A percentile compares a stretch with the other conserved stretches of the same genome.
These are phyloP conservation scores for Drosophila grimshawi DNA, from an alignment of 1,140 invertebrate species.

Conservation along the genomic window DNA sequence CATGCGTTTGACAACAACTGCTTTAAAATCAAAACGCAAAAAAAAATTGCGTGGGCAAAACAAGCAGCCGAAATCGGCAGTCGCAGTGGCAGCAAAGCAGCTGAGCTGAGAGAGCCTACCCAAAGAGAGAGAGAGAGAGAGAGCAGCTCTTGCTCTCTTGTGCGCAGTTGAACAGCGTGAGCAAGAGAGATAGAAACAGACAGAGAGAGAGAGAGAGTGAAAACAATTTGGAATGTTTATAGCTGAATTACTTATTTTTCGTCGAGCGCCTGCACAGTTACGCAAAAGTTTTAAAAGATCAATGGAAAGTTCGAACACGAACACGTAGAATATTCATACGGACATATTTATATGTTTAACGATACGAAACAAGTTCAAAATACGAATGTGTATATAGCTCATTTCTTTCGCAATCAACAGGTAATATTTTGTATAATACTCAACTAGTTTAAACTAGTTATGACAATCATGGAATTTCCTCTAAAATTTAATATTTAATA, in stretches of 20 bases:
- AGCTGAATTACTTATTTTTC: not conserved
- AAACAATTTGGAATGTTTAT: slow-evolving; percentile 7
- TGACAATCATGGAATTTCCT: no score
- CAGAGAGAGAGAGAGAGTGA: slow-evolving; percentile 9
- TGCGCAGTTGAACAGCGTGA: not conserved
- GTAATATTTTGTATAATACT: no score
- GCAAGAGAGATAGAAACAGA: not conserved
- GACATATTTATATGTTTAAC: no score
- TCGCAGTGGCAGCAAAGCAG: slow-evolving; percentile 7
- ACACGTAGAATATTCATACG: no score
- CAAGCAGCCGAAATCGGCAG: slow-evolving; percentile 1
- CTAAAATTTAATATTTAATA: no score
- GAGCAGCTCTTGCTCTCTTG: not conserved
- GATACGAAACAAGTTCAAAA: no score
- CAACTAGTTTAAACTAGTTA: no score
- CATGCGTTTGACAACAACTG: slow-evolving; percentile 11
- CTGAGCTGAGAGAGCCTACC: slow-evolving; percentile 4
- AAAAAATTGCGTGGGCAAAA: slow-evolving; percentile 50
- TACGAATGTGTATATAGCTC: no score
- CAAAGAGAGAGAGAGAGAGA: slow-evolving; percentile 10
- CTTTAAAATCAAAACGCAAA: slow-evolving; percentile 40
- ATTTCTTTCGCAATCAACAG: no score
- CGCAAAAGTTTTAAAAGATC: not conserved
- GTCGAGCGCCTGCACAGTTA: not conserved
- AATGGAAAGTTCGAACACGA: not conserved